Percentiles rank a stretch among this genome's conserved stretches.
Evolutionary conservation across 2,797 vertebrate genomes (phyloP).

Genomic region (Silurus lanzhouensis): DNA sequence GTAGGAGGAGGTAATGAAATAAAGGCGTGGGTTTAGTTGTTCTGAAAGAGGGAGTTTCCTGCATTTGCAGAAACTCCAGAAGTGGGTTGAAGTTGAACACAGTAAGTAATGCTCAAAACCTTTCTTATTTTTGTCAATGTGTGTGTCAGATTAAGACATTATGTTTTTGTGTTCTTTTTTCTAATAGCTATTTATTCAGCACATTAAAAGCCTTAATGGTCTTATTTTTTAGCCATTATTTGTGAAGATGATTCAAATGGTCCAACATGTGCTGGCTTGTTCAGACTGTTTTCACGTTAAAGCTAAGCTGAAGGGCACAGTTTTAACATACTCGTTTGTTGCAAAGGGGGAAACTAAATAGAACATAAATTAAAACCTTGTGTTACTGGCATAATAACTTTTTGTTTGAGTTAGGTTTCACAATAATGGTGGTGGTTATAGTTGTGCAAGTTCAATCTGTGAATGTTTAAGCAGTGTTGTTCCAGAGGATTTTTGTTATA

Average conservation of each 20-base stretch:
- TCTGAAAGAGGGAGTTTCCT: background rate
- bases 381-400: background rate
- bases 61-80: background rate
- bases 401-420: background rate
- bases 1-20: background rate
- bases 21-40: constrained; percentile 11
- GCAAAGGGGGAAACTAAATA: background rate
- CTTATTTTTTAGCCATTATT: background rate
- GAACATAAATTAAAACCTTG: background rate
- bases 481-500: background rate
- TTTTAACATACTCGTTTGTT: background rate
- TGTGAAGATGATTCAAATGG: background rate
- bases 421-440: background rate
- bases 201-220: background rate
- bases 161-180: background rate
- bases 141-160: background rate
- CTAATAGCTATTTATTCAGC: background rate
- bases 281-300: background rate
- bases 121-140: background rate
- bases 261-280: background rate
- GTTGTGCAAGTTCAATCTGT: background rate
- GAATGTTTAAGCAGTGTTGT: background rate
- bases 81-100: background rate
- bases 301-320: background rate
- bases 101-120: constrained; percentile 4